Conservation (phyloP, 2,888 invertebrate species). For the Cryptocephalus primarius region DNA sequence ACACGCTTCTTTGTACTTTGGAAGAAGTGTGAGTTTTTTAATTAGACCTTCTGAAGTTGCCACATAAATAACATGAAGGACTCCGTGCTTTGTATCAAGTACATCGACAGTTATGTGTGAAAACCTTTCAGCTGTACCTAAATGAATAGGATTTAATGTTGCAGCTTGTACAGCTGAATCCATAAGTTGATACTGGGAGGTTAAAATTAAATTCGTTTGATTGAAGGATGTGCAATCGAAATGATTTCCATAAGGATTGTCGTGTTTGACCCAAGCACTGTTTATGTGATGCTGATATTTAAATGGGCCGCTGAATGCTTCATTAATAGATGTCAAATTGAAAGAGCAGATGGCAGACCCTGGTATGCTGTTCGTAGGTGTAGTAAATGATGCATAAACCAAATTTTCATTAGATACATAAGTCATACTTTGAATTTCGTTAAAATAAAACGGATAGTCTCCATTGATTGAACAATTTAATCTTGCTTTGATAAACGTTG, state of each 20-base stretch:
- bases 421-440: constrained; percentile 77
- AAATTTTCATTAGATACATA: constrained; percentile 67
- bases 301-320: constrained; percentile 76
- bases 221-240: constrained; percentile 47
- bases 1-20: constrained; percentile 59
- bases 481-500: constrained; percentile 81
- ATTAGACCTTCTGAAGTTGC: constrained; percentile 65
- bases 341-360: constrained; percentile 90
- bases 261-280: constrained; percentile 65
- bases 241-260: constrained; percentile 45
- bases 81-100: constrained; percentile 56
- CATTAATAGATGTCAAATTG: constrained; percentile 69
- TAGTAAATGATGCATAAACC: constrained; percentile 76
- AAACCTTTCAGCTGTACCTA: constrained; percentile 58
- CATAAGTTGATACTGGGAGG: constrained; percentile 76
- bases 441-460: constrained; percentile 78
- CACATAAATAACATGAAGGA: constrained; percentile 68
- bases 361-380: constrained; percentile 75
- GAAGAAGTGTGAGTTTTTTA: constrained; percentile 70
- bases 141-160: constrained; percentile 57
- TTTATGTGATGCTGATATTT: constrained; percentile 69
- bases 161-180: constrained; percentile 73
- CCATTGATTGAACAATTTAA: constrained; percentile 76
- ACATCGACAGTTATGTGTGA: constrained; percentile 75
- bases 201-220: constrained; percentile 43